phyloP scores from a whole-genome alignment of 2,113 vertebrate genomes.

The Murina feae region DNA sequence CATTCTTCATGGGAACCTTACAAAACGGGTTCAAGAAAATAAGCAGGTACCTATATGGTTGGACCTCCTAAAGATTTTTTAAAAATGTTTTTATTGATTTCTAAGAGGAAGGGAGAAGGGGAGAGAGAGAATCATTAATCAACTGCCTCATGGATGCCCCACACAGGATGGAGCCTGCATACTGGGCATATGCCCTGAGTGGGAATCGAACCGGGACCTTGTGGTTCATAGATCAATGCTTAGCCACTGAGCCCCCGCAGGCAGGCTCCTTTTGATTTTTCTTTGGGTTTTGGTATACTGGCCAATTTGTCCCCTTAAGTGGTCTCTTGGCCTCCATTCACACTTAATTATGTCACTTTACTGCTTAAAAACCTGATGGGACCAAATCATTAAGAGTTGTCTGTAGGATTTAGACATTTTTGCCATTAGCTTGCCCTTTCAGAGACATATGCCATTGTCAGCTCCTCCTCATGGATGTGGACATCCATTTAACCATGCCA shows the following conservation, averaged over 20 bases:
- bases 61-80: neutral
- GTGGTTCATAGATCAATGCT: too few species aligned
- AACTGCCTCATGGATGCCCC: too few species aligned
- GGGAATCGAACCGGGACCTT: too few species aligned
- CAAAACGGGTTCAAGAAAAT: neutral
- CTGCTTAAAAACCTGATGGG: neutral
- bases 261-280: too few species aligned
- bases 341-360: neutral
- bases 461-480: fast-evolving
- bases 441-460: neutral
- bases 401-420: neutral
- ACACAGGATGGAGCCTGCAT: too few species aligned
- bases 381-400: neutral
- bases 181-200: too few species aligned
- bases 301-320: neutral
- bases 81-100: too few species aligned
- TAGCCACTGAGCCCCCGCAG: too few species aligned
- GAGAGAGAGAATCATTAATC: too few species aligned
- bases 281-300: neutral
- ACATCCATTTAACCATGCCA: neutral
- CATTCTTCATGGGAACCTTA: neutral
- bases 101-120: too few species aligned
- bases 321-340: neutral
- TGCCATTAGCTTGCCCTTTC: neutral
- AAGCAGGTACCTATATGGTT: neutral